A percentile compares a stretch with the other conserved stretches of the same genome.
Conservation (phyloP, 2,113 vertebrate genomes). For the Macaca fascicularis region DNA sequence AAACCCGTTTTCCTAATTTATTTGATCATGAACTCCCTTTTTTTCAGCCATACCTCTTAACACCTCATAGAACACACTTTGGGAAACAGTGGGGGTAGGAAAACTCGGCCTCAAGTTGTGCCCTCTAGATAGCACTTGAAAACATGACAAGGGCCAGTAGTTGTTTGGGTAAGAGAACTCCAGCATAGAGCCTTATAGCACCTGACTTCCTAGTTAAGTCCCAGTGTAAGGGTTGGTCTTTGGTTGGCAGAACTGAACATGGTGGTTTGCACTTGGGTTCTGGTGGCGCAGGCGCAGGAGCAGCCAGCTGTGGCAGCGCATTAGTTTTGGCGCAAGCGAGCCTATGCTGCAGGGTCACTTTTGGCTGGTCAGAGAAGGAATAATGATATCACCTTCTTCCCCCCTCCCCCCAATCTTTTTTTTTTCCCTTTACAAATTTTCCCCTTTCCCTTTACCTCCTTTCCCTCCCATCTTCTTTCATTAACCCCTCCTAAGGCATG, state of each 20-base stretch:
- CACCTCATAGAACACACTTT: slow-evolving; percentile 32
- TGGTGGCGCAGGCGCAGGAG: slow-evolving; percentile 98
- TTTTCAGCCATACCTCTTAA: neutral
- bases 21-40: slow-evolving; percentile 38
- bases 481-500: slow-evolving; percentile 95
- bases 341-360: slow-evolving; percentile 99
- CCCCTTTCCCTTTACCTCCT: slow-evolving; percentile 85
- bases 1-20: slow-evolving; percentile 22
- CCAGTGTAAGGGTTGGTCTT: neutral
- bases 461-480: slow-evolving; percentile 86
- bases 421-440: slow-evolving; percentile 84
- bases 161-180: slow-evolving; percentile 10
- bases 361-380: slow-evolving; percentile 93
- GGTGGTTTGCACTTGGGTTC: slow-evolving; percentile 93
- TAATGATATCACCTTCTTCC: slow-evolving; percentile 93
- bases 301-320: slow-evolving; percentile 97
- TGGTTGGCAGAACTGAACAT: slow-evolving; percentile 92
- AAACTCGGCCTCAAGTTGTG: neutral
- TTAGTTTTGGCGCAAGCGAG: slow-evolving; percentile 94
- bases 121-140: neutral
- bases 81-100: neutral
- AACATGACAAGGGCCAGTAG: neutral
- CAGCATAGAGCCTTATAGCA: neutral
- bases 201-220: slow-evolving; percentile 20
- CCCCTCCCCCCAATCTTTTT: slow-evolving; percentile 83